Percentiles rank a stretch among this genome's conserved stretches.
These are phyloP conservation scores for Varanus komodoensis DNA, from an alignment of 2,113 vertebrate species.

Conservation along the genomic window DNA sequence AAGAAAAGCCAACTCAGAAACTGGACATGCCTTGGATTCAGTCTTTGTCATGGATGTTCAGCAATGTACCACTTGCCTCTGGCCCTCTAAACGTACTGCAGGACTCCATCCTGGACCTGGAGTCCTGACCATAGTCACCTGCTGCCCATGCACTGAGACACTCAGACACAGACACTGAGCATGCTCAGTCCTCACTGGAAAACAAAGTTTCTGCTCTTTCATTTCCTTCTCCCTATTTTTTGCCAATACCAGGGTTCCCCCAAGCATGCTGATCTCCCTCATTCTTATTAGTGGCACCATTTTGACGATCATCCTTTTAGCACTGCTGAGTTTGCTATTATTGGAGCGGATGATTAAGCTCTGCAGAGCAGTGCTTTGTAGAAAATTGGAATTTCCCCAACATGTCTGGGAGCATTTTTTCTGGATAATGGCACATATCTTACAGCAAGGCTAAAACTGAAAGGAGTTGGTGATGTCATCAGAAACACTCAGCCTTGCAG, in stretches of 20 bases:
- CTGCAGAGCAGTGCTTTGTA: slow-evolving; percentile 23
- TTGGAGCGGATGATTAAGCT: background rate
- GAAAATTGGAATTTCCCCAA: slow-evolving; percentile 60
- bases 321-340: background rate
- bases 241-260: no score
- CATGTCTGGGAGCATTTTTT: slow-evolving; percentile 48
- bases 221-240: no score
- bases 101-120: no score
- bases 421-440: slow-evolving; percentile 41
- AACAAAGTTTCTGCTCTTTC: no score
- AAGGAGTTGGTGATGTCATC: slow-evolving; percentile 67
- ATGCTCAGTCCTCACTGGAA: background rate
- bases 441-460: slow-evolving; percentile 54
- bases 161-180: background rate
- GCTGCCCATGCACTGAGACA: no score
- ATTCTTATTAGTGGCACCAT: background rate
- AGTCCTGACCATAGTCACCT: no score
- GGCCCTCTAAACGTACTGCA: no score
- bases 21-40: no score
- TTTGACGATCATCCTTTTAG: background rate
- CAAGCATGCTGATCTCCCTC: background rate
- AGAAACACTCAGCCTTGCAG: slow-evolving; percentile 56
- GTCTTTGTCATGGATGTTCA: no score
- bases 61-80: no score
- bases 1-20: no score